Evolutionary conservation across 2,113 vertebrate genomes (phyloP), one percentile per base, ranked within the genome.

Genomic region (Amblyornis subalaris): DNA sequence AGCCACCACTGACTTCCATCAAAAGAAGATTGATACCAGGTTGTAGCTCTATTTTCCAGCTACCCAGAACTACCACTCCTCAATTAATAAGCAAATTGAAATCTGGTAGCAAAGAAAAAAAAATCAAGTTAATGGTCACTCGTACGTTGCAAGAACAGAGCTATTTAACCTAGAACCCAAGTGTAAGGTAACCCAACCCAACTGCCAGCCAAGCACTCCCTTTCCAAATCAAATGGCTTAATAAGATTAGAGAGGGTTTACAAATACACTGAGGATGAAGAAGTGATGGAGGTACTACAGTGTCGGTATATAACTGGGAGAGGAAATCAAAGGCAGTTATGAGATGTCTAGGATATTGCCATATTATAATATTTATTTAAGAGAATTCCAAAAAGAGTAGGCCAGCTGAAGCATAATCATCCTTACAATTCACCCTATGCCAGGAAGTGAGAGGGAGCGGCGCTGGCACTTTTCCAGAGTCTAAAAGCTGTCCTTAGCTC

Each of bases 21-120:
- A 51, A 65, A 81, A 78, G 58, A 89, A 91, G 55, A 62, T 1
- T 67, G 58, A 61, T 96, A 66, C 33, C 1, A 33, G 35, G 25
- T 8, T 90, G 44, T 33, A 94, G 60, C 33, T 51, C 70, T 69
- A n/a, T 91, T 96, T 96, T 88, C 48, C 76, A 82, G 29, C 51
- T 85, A 60, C 31, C 54, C 72, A 85, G 94, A 91, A 7, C 18
- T 69, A 45, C 38, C 35, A 15, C 40, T 92, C 55, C 24, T 48
- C 66, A 92, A 77, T 80, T 77, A 96, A 48, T 38, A 90, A 94
- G n/a, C 8, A 85, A 90, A 64, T 48, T 92, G 23, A 29, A 75
- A 85, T 83, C 57, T 53, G 36, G 50, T 55, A 74, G 11, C 65
- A 74, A 77, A 80, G 5, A 12, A 64, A 82, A n/a, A 55, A 70